phyloP scores from a whole-genome alignment of 2,888 invertebrate species.

The Aporophyla lueneburgensis region DNA sequence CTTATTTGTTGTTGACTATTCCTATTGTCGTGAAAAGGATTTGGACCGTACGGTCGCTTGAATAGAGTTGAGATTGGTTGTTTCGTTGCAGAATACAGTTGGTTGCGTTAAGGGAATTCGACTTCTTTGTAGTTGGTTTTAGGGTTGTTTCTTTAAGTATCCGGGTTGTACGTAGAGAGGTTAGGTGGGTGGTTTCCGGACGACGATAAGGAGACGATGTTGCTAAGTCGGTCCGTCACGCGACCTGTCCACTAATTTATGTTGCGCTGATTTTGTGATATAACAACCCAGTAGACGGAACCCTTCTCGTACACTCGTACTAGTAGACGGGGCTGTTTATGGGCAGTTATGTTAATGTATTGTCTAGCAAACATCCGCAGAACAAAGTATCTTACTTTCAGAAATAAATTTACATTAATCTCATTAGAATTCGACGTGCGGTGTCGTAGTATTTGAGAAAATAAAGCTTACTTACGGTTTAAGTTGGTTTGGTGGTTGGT shows the following conservation, averaged over 20 bases:
- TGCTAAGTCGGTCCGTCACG: conserved; percentile 89
- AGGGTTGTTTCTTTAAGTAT: conserved; percentile 75
- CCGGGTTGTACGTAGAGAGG: conserved; percentile 70
- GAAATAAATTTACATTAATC: conserved; percentile 61
- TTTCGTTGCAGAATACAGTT: conserved; percentile 63
- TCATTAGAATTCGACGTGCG: conserved; percentile 58
- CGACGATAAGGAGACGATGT: conserved; percentile 87
- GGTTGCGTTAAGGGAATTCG: conserved; percentile 75
- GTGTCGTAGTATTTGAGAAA: conserved; percentile 35
- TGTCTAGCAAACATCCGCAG: conserved; percentile 78
- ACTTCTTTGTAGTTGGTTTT: conserved; percentile 76
- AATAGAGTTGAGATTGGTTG: conserved; percentile 81
- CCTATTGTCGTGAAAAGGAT: conserved; percentile 70
- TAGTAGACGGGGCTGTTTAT: conserved; percentile 61
- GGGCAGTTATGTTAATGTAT: conserved; percentile 82
- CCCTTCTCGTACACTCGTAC: conserved; percentile 73
- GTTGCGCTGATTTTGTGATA: conserved; percentile 89
- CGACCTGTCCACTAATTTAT: conserved; percentile 90
- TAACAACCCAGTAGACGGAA: conserved; percentile 77
- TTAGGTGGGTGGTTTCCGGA: conserved; percentile 84
- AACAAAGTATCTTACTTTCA: conserved; percentile 58
- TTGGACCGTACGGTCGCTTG: conserved; percentile 73
- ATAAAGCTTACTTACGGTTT: conserved; percentile 21
- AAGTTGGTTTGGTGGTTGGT: too few relatives aligned
- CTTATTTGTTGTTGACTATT: conserved; percentile 84